phyloP scores from a whole-genome alignment of 2,888 invertebrate genomes.

The Invenusta paracnida region DNA sequence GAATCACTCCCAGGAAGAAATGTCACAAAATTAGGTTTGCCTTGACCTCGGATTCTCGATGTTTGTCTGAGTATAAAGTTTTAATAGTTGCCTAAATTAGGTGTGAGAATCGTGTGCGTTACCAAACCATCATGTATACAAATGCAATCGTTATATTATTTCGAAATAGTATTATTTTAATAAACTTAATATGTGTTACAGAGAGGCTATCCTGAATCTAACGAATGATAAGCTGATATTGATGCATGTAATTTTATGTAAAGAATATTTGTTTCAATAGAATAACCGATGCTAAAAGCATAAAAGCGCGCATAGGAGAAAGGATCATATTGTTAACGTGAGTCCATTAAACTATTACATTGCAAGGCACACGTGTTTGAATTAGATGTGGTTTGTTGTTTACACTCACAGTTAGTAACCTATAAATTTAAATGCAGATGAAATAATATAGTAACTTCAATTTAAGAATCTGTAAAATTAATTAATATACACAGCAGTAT shows the following conservation, averaged over 20 bases:
- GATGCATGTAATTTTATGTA: background rate
- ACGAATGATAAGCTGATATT: background rate
- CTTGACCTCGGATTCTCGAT: background rate
- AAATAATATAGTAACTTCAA: slow-evolving; percentile 4
- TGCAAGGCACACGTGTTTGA: background rate
- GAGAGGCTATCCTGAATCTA: slow-evolving; percentile 16
- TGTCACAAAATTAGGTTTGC: background rate
- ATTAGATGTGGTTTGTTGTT: background rate
- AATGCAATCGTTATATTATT: background rate
- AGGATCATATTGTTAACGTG: too few species aligned
- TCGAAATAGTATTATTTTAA: background rate
- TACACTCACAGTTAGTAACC: background rate
- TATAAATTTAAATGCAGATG: slow-evolving; percentile 9
- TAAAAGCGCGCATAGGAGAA: too few species aligned
- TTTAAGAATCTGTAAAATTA: slow-evolving; percentile 29
- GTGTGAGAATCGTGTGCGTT: background rate
- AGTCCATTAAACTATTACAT: background rate
- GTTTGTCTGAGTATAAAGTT: background rate
- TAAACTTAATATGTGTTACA: background rate
- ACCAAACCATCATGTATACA: background rate
- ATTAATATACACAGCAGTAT: slow-evolving; percentile 15
- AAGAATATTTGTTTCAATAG: background rate
- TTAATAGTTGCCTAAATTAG: background rate
- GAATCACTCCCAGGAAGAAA: background rate
- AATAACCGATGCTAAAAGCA: background rate